phyloP scores from a whole-genome alignment of 2,113 vertebrate genomes.

The Symphodus melops region DNA sequence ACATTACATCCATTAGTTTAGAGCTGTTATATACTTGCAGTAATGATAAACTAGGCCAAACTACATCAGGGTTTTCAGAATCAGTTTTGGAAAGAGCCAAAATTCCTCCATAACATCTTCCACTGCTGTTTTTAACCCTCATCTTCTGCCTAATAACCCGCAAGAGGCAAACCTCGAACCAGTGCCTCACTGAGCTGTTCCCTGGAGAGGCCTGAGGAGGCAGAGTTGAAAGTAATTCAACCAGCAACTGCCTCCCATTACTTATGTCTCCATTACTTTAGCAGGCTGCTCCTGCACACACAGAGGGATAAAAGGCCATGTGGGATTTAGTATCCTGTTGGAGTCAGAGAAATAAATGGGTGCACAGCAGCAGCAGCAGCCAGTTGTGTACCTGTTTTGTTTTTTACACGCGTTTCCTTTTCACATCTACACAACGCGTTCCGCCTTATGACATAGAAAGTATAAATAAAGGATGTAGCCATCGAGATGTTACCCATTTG shows the following conservation, averaged over 20 bases:
- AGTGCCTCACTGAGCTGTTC: neutral
- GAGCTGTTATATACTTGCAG: too few relatives aligned
- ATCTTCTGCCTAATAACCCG: conserved; percentile 8
- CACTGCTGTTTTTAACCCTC: neutral
- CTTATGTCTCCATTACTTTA: conserved; percentile 4
- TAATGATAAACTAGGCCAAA: too few relatives aligned
- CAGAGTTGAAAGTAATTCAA: conserved; percentile 2
- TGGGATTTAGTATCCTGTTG: conserved; percentile 3
- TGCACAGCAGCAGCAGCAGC: neutral
- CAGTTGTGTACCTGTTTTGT: too few relatives aligned
- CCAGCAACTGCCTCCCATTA: neutral
- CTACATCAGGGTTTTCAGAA: neutral
- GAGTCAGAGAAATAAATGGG: conserved; percentile 8
- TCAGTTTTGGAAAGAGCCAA: neutral
- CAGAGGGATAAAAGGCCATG: neutral
- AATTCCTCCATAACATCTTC: neutral
- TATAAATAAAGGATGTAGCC: neutral
- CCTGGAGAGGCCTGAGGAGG: neutral
- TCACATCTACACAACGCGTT: neutral
- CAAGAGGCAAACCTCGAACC: neutral
- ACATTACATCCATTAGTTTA: too few relatives aligned
- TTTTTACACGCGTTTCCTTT: too few relatives aligned
- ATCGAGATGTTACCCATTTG: neutral
- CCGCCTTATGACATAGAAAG: neutral
- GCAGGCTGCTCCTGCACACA: neutral